These are phyloP conservation scores for Bemisia tabaci DNA, from an alignment of 1,140 invertebrate species.

Conservation along the genomic window DNA sequence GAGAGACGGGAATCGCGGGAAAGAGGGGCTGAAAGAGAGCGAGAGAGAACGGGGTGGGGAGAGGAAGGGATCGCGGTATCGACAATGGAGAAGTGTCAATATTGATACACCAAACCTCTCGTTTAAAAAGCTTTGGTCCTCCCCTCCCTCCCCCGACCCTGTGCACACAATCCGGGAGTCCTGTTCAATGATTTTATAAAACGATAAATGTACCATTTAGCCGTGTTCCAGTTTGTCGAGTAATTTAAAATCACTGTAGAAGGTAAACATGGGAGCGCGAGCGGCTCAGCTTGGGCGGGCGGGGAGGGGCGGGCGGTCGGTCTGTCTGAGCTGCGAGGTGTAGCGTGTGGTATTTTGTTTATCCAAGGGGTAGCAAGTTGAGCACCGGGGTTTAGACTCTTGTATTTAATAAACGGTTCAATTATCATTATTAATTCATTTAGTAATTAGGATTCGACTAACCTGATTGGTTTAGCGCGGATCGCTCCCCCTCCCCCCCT, in stretches of 20 bases:
- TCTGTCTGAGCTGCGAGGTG: neutral
- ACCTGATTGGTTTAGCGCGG: neutral
- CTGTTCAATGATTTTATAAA: neutral
- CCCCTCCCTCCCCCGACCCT: neutral
- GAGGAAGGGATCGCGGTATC: neutral
- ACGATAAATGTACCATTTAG: neutral
- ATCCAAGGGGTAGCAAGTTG: neutral
- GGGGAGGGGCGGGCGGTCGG: neutral
- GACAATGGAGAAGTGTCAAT: neutral
- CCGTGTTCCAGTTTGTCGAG: neutral
- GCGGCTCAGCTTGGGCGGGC: neutral
- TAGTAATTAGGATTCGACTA: neutral
- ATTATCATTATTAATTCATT: slow-evolving; percentile 1
- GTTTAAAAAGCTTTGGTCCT: neutral
- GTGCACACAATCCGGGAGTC: neutral
- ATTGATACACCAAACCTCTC: neutral
- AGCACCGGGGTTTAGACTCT: neutral
- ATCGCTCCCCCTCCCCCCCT: neutral
- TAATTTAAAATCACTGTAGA: neutral
- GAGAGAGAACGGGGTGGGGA: neutral
- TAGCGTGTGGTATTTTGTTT: neutral
- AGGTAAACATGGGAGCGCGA: neutral
- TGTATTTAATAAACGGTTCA: neutral
- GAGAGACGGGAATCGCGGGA: neutral
- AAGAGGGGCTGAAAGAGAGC: neutral